Conservation (phyloP, 2,888 invertebrate species). For the Orthosia incerta region DNA sequence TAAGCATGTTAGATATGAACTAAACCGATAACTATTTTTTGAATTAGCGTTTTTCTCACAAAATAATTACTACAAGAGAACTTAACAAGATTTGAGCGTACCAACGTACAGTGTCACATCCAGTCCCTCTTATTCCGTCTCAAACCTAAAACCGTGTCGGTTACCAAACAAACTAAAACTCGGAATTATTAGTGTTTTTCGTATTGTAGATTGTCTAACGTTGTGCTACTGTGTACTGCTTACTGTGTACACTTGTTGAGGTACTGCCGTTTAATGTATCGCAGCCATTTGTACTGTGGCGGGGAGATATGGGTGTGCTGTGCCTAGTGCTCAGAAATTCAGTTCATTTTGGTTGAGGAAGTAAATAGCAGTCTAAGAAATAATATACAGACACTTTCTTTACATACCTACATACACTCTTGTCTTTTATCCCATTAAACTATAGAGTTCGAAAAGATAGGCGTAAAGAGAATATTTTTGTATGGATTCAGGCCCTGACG, state of each 20-base stretch:
- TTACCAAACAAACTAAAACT: conserved; percentile 85
- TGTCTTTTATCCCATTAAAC: too few species aligned
- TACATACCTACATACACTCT: too few species aligned
- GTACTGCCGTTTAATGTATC: conserved; percentile 48
- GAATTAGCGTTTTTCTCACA: too few species aligned
- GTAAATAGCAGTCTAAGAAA: background rate
- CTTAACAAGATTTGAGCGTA: background rate
- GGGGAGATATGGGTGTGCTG: conserved; percentile 12
- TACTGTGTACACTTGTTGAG: conserved; percentile 60
- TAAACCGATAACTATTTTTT: too few species aligned
- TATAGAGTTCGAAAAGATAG: too few species aligned
- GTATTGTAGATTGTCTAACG: conserved; percentile 77
- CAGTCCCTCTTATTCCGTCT: conserved; percentile 63
- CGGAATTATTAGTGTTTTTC: conserved; percentile 88
- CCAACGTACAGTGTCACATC: conserved; percentile 45
- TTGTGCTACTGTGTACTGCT: conserved; percentile 50
- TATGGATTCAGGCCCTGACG: too few species aligned
- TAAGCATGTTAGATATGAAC: too few species aligned
- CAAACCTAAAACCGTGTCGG: conserved; percentile 75
- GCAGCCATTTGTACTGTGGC: conserved; percentile 39
- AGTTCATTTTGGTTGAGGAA: background rate
- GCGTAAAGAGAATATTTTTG: too few species aligned
- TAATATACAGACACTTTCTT: too few species aligned
- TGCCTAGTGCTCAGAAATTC: conserved; percentile 7
- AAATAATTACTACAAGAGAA: background rate